Evolutionary conservation across 2,888 invertebrate species (phyloP).

Genomic region (Pecten maximus): DNA sequence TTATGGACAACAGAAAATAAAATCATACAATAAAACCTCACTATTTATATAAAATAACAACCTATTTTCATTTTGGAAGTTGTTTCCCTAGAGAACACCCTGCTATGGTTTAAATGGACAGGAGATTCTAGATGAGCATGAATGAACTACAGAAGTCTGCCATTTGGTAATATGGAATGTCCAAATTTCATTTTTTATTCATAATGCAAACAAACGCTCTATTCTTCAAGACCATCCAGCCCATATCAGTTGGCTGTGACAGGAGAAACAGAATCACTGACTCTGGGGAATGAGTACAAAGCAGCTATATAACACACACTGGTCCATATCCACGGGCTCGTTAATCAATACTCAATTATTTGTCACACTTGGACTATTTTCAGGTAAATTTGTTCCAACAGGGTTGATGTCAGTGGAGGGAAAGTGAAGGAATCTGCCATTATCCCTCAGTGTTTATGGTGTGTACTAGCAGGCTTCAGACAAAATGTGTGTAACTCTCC

Average conservation of each 20-base stretch:
- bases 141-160: neutral
- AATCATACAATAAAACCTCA: no score
- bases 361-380: conserved; percentile 29
- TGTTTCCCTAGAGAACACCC: no score
- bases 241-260: neutral
- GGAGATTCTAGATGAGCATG: neutral
- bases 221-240: neutral
- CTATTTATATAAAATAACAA: no score
- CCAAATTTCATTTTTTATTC: conserved; percentile 21
- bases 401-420: neutral
- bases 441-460: conserved; percentile 9
- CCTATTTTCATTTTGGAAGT: no score
- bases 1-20: no score
- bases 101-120: no score
- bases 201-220: neutral
- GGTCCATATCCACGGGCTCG: neutral
- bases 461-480: neutral
- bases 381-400: conserved; percentile 32
- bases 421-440: neutral
- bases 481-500: neutral
- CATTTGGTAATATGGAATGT: neutral
- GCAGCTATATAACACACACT: neutral
- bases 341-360: conserved; percentile 11
- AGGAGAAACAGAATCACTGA: conserved; percentile 14
- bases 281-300: neutral